These are phyloP conservation scores for Myotis myotis DNA, from an alignment of 2,797 vertebrate genomes.

Conservation along the genomic window DNA sequence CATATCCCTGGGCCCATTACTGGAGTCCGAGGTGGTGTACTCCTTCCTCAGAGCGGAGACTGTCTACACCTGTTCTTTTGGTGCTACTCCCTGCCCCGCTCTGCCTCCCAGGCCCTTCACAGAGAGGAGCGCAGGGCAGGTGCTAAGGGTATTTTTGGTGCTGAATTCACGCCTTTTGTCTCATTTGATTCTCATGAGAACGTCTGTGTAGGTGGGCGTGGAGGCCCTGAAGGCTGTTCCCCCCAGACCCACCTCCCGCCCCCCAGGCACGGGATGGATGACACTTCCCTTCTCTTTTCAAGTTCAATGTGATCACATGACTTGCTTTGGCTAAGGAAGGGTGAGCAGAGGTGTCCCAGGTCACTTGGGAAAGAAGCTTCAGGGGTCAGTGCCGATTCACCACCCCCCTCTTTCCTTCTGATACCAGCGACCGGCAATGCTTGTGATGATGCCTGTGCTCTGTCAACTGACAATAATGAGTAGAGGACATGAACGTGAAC, in stretches of 20 bases:
- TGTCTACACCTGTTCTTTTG: neutral
- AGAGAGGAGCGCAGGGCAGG: neutral
- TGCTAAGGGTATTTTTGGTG: neutral
- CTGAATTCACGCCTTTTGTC: neutral
- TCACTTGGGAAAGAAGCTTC: neutral
- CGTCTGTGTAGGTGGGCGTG: neutral
- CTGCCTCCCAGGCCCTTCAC: fast-evolving
- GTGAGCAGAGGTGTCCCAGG: fast-evolving
- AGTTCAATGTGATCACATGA: fast-evolving
- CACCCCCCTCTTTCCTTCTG: neutral
- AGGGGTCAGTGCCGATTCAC: fast-evolving
- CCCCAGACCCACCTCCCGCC: fast-evolving
- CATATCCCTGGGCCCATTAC: fast-evolving
- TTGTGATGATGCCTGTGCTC: neutral
- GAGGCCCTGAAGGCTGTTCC: neutral
- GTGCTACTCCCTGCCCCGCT: neutral
- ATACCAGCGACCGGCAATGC: neutral
- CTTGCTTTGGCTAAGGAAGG: neutral
- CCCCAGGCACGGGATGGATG: neutral
- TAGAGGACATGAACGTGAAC: fast-evolving
- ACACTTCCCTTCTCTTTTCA: neutral
- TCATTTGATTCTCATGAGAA: neutral
- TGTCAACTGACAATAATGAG: neutral
- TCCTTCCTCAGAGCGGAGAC: neutral
- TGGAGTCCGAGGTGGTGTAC: fast-evolving